Base-by-base conservation (phyloP, 2,797 vertebrate genomes). In the Valencia hispanica region DNA sequence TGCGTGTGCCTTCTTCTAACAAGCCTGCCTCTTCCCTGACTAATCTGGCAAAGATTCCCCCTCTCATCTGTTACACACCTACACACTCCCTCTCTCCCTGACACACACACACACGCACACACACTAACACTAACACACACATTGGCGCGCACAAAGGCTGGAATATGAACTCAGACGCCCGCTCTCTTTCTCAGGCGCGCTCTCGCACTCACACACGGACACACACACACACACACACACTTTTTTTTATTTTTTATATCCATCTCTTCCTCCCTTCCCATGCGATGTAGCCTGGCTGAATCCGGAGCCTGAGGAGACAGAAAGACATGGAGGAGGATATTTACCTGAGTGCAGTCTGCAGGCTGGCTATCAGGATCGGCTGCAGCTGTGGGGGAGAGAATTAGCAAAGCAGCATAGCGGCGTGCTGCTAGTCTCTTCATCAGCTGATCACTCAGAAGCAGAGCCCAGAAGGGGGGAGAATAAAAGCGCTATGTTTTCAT, bases 391-490 rank as follows among this genome's bases (percentile, higher is more conserved):
- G 98, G 97, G 96, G 97, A 99, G 97, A 99, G 98, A 99, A 99
- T 99, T 98, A 99, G 97, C 97, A 98, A 96, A 90, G 97, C 97
- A 96, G 98, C 97, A 98, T 98, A 98, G 97, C 97, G 97, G 96
- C 97, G 97, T 96, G 98, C 97, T 96, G 97, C 97, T 95, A 99
- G 97, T 97, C 97, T 99, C 97, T 99, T 99, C 98, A 99, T 99
- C 98, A 99, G 98, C 97, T 98, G 98, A 99, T 99, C 98, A 97
- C 96, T 97, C 96, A 96, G 96, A 97, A 95, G 97, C 96, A 95
- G 96, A 97, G 96, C 97, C 96, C 91, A 90, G 94, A 93, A 95
- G 93, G 92, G 89, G 91, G 91, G 96, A 96, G 97, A 97, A 91
- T 86, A 89, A 92, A 93, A 92, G 97, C 96, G 96, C 97, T 97